Percentiles rank a stretch among this genome's conserved stretches.
These are phyloP conservation scores for Lucifuga dentata DNA, from an alignment of 2,113 vertebrate genomes.

Conservation along the genomic window DNA sequence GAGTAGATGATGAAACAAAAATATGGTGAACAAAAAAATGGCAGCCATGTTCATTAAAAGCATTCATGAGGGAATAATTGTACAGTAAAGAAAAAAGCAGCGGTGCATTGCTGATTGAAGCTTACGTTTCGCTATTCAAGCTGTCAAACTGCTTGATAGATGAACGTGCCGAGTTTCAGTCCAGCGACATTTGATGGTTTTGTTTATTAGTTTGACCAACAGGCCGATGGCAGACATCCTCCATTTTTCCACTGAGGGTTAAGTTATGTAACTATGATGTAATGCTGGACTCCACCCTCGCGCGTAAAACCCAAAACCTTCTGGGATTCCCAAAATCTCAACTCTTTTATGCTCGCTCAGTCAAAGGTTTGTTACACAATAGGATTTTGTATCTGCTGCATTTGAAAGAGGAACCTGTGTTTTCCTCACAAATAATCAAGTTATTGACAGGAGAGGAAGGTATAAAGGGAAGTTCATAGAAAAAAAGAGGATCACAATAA, in stretches of 20 bases:
- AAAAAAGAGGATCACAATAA: too few species aligned
- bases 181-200: constrained; percentile 2
- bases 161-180: not conserved
- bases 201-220: constrained; percentile 23
- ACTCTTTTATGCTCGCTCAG: not conserved
- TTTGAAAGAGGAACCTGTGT: not conserved
- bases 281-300: constrained; percentile 59
- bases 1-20: too few species aligned
- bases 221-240: constrained; percentile 8
- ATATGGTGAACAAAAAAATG: too few species aligned
- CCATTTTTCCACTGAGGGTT: constrained; percentile 29
- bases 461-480: not conserved
- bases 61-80: too few species aligned
- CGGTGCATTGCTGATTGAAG: not conserved
- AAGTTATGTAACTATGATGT: constrained; percentile 75
- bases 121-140: not conserved
- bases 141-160: not conserved
- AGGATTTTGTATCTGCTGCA: not conserved
- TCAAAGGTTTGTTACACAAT: constrained; percentile 40
- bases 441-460: not conserved
- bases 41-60: not conserved
- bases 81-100: too few species aligned
- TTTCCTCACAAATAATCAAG: not conserved
- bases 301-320: constrained; percentile 20
- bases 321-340: constrained; percentile 20